phyloP scores from a whole-genome alignment of 2,797 vertebrate species.

The Leptatherina wallacei region DNA sequence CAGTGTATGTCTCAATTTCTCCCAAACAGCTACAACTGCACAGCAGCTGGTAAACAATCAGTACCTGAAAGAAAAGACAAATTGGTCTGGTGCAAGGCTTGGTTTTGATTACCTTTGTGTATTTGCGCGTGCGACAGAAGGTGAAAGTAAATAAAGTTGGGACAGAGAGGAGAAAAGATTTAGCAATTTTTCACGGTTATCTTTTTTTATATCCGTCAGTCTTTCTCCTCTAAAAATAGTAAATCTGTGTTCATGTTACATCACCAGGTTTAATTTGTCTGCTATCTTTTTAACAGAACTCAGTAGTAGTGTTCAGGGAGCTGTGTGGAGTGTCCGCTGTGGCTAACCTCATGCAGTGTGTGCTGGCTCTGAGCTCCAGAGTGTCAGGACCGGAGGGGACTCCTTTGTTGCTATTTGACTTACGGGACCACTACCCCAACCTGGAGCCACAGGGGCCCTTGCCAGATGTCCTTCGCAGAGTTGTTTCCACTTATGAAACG shows the following conservation, averaged over 20 bases:
- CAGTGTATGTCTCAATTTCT: conserved; percentile 26
- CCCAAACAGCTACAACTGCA: conserved; percentile 15
- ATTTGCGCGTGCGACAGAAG: background rate
- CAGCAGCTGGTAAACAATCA: conserved; percentile 30
- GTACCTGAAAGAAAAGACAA: conserved; percentile 35
- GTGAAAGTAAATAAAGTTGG: conserved; percentile 1
- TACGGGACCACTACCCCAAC: conserved; percentile 88
- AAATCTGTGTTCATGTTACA: background rate
- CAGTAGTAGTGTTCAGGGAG: conserved; percentile 92
- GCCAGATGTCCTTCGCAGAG: conserved; percentile 92
- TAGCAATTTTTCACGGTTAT: background rate
- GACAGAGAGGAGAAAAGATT: background rate
- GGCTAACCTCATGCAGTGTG: conserved; percentile 96
- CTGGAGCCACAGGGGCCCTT: conserved; percentile 93
- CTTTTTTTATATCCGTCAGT: conserved; percentile 4
- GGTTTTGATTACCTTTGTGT: conserved; percentile 32
- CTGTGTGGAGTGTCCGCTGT: conserved; percentile 93
- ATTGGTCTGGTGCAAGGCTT: conserved; percentile 18
- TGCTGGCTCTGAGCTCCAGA: conserved; percentile 89
- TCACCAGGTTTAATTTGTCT: background rate
- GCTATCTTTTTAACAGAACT: conserved; percentile 78
- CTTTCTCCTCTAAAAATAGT: background rate
- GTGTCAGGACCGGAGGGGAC: conserved; percentile 88
- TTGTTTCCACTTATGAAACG: conserved; percentile 89
- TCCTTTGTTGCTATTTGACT: conserved; percentile 89